Evolutionary conservation across 1,140 invertebrate genomes (phyloP).

Genomic region (Cheumatopsyche charites): DNA sequence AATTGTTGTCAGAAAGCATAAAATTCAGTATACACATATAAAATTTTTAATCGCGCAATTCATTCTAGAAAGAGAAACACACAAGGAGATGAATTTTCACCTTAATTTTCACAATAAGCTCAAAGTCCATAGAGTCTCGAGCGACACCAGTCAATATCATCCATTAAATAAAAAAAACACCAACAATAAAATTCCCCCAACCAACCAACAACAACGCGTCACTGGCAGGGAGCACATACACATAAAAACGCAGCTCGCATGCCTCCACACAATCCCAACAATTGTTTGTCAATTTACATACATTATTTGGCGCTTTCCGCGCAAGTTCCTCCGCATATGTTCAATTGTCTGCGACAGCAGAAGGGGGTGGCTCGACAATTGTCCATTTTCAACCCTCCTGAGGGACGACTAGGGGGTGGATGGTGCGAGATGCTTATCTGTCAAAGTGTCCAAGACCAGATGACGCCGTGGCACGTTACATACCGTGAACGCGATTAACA

Average conservation of each 20-base stretch:
- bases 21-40: too few species aligned
- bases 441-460: conserved; percentile 40
- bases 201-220: too few species aligned
- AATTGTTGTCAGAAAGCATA: neutral
- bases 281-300: conserved; percentile 50
- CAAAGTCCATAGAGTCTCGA: too few species aligned
- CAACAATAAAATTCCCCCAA: too few species aligned
- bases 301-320: conserved; percentile 37
- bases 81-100: too few species aligned
- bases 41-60: too few species aligned
- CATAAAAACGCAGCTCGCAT: conserved; percentile 45
- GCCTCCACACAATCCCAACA: conserved; percentile 45
- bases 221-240: too few species aligned
- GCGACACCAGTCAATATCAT: too few species aligned
- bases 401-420: neutral
- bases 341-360: conserved; percentile 44
- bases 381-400: neutral
- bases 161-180: too few species aligned
- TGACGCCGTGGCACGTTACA: conserved; percentile 31
- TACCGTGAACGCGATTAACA: neutral
- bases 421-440: conserved; percentile 38
- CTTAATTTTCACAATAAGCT: too few species aligned
- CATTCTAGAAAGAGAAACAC: too few species aligned
- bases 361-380: neutral
- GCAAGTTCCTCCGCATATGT: conserved; percentile 34